Percentiles rank a stretch among this genome's conserved stretches.
These are phyloP conservation scores for Crypturellus tataupa DNA, from an alignment of 2,797 vertebrate genomes.

Conservation along the genomic window DNA sequence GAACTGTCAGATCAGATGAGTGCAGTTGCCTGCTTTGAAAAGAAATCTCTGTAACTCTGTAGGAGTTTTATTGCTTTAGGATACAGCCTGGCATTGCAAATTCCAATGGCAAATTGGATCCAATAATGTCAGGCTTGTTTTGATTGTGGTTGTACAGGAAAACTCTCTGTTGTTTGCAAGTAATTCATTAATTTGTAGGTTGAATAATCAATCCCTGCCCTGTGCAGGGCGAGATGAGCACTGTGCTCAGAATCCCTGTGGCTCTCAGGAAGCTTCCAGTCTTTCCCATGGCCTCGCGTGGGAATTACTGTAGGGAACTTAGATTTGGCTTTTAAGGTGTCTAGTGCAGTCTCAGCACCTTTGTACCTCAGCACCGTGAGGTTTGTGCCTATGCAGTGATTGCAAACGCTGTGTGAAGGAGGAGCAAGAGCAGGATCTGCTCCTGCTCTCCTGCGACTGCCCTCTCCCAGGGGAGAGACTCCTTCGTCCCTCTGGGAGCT, in stretches of 20 bases:
- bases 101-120: not conserved
- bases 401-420: not conserved
- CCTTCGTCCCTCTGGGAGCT: fast-evolving
- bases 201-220: not conserved
- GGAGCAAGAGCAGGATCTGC: not conserved
- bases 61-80: not conserved
- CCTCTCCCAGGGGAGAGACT: not conserved
- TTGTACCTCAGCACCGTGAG: not conserved
- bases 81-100: not conserved
- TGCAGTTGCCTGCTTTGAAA: not conserved
- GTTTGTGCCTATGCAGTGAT: not conserved
- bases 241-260: not conserved
- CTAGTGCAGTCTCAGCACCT: not conserved
- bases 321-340: not conserved
- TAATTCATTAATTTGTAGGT: not conserved
- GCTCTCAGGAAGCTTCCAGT: not conserved
- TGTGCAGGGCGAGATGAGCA: not conserved
- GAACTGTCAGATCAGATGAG: not conserved
- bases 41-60: not conserved
- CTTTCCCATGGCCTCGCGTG: not conserved
- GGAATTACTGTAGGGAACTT: not conserved
- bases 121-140: not conserved
- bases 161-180: not conserved
- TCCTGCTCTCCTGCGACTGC: not conserved
- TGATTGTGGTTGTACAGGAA: not conserved